These are phyloP conservation scores for Pteronotus mesoamericanus DNA, from an alignment of 2,797 vertebrate species.

Conservation along the genomic window DNA sequence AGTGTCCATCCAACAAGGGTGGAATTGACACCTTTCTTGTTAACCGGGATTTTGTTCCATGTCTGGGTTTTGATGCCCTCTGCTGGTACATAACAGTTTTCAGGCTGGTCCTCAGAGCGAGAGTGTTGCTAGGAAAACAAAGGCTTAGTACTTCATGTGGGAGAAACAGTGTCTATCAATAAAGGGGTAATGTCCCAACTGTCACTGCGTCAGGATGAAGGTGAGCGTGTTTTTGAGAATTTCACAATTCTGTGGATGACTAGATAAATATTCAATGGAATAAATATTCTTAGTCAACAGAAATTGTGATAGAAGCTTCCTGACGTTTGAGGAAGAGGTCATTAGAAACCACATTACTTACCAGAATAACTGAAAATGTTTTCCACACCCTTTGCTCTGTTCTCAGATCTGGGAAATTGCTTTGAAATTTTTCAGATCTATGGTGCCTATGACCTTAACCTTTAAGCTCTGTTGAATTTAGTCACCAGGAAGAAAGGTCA, in stretches of 20 bases:
- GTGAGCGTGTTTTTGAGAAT: not conserved
- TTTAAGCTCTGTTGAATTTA: not conserved
- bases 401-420: constrained; percentile 6
- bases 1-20: not conserved
- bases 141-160: not conserved
- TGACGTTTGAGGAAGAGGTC: not conserved
- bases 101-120: not conserved
- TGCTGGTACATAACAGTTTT: constrained; percentile 4
- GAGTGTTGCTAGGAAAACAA: not conserved
- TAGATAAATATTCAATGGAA: not conserved
- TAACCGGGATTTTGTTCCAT: not conserved
- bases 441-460: not conserved
- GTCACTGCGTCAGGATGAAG: not conserved
- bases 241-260: not conserved
- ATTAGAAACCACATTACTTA: not conserved
- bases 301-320: not conserved
- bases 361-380: not conserved
- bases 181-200: not conserved
- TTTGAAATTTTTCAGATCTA: not conserved
- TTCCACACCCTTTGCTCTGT: not conserved
- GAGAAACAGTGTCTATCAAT: not conserved
- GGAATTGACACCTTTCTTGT: not conserved
- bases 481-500: not conserved
- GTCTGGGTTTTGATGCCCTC: constrained; percentile 47
- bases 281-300: constrained; percentile 19